Percentiles rank a stretch among this genome's conserved stretches.
These are phyloP conservation scores for Silurus lanzhouensis DNA, from an alignment of 2,797 vertebrate species.

Conservation along the genomic window DNA sequence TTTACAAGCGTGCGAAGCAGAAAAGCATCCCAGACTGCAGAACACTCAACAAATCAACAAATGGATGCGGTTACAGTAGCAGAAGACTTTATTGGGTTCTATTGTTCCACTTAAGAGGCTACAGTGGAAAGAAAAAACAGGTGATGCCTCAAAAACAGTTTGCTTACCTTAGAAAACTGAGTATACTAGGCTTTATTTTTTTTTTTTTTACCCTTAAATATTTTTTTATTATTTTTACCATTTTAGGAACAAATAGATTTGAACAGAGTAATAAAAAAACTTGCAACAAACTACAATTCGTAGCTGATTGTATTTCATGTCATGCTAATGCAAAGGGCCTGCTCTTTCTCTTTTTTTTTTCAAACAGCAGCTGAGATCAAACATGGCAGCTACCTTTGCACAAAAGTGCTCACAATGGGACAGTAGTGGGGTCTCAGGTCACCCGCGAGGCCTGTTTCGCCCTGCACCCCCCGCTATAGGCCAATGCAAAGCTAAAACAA, in stretches of 20 bases:
- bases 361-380: constrained; percentile 48
- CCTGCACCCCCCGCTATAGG: constrained; percentile 77
- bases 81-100: neutral
- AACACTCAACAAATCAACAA: neutral
- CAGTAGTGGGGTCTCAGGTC: constrained; percentile 76
- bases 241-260: neutral
- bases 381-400: constrained; percentile 54
- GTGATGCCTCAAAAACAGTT: neutral
- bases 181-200: neutral
- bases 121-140: neutral
- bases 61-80: neutral
- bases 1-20: neutral
- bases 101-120: neutral
- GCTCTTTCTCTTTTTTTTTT: constrained; percentile 7
- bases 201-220: too few relatives aligned
- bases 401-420: constrained; percentile 67
- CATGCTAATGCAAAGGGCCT: neutral
- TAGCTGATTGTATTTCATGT: constrained; percentile 14
- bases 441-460: constrained; percentile 74
- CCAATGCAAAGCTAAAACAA: constrained; percentile 78
- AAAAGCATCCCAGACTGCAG: neutral
- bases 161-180: neutral
- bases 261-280: constrained; percentile 13
- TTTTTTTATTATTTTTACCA: neutral
- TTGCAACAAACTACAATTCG: neutral